Evolutionary conservation across 1,140 invertebrate genomes (phyloP).

Genomic region (Yoshiicerus persimilis): DNA sequence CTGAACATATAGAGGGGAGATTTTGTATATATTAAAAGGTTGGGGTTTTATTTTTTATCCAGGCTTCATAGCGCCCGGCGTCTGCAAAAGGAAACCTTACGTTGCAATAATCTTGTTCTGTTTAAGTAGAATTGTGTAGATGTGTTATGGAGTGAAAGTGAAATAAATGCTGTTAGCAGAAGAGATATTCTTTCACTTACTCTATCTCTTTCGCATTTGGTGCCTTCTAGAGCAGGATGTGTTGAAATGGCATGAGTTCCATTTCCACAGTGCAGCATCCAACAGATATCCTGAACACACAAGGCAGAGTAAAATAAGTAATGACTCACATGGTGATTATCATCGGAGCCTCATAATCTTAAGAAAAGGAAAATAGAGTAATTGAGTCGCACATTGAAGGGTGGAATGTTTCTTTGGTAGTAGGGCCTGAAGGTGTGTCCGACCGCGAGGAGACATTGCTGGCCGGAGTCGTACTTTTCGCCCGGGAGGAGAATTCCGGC

Average conservation of each 20-base stretch:
- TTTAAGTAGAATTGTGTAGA: too few relatives aligned
- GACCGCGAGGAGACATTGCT: constrained; percentile 38
- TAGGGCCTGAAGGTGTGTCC: constrained; percentile 35
- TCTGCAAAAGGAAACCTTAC: too few relatives aligned
- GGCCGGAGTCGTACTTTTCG: constrained; percentile 42
- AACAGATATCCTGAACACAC: constrained; percentile 36
- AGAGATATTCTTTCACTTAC: constrained; percentile 1
- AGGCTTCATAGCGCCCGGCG: too few relatives aligned
- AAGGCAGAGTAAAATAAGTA: background rate
- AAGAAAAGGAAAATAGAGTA: background rate
- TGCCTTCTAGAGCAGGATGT: constrained; percentile 43
- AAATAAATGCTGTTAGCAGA: background rate
- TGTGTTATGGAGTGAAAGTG: too few relatives aligned
- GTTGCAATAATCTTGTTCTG: too few relatives aligned
- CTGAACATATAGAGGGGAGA: too few relatives aligned
- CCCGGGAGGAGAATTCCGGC: constrained; percentile 34
- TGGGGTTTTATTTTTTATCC: too few relatives aligned
- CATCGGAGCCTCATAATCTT: background rate
- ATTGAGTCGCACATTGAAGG: constrained; percentile 35
- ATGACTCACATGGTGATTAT: background rate
- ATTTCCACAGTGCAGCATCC: constrained; percentile 44
- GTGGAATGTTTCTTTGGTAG: constrained; percentile 28
- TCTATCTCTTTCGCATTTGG: constrained; percentile 39
- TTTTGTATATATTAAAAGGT: too few relatives aligned
- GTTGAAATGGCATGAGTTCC: constrained; percentile 44